A percentile compares a stretch with the other conserved stretches of the same genome.
Evolutionary conservation across 2,797 vertebrate species (phyloP).

Genomic region (Dermochelys coriacea): DNA sequence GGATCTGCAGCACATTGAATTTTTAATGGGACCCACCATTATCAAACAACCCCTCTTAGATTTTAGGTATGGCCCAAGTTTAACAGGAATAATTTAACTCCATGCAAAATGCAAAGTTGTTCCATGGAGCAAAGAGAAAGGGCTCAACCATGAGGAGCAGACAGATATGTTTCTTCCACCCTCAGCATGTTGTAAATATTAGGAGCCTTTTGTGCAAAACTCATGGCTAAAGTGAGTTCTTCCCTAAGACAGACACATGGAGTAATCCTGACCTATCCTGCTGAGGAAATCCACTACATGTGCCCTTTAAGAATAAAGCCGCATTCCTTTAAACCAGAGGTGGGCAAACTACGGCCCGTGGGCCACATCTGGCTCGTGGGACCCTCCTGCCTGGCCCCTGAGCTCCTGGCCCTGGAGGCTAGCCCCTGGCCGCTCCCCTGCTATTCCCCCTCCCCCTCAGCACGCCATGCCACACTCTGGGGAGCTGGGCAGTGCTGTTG

Average conservation of each 20-base stretch:
- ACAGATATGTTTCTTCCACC: conserved; percentile 5
- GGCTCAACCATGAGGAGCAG: background rate
- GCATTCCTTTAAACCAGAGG: background rate
- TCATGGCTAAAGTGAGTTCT: background rate
- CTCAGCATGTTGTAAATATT: rapidly evolving
- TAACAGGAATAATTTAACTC: background rate
- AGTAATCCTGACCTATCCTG: background rate
- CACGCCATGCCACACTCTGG: no score
- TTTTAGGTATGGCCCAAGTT: background rate
- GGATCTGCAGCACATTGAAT: background rate
- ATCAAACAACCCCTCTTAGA: background rate
- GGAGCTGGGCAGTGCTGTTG: no score
- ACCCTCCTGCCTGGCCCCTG: no score
- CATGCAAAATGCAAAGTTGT: rapidly evolving
- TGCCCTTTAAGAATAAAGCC: background rate
- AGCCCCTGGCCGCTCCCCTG: no score
- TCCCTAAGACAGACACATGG: rapidly evolving
- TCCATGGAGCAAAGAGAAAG: background rate
- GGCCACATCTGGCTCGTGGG: no score
- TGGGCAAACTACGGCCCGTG: no score
- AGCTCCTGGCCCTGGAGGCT: no score
- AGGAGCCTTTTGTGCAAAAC: background rate
- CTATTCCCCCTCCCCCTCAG: no score
- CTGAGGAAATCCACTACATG: background rate
- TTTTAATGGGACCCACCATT: background rate